Evolutionary conservation across 2,888 invertebrate genomes (phyloP).

Genomic region (Ecliptopera silaceata): DNA sequence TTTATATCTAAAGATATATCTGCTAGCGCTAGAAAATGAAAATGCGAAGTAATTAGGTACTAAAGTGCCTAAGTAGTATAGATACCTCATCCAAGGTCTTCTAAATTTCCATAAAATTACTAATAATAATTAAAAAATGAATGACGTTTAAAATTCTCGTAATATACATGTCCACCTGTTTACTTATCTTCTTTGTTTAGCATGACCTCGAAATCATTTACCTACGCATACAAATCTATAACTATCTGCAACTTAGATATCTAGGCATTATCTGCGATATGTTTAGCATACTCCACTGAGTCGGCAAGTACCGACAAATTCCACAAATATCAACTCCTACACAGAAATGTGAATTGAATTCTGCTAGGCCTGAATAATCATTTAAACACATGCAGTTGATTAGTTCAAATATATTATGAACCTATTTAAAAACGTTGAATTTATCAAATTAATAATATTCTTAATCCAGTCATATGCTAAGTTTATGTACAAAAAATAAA

Average conservation of each 20-base stretch:
- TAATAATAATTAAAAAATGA: neutral
- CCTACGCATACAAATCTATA: constrained; percentile 8
- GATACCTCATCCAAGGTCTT: neutral
- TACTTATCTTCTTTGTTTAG: neutral
- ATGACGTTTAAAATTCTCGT: neutral
- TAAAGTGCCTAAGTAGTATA: too few relatives aligned
- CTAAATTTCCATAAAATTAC: too few relatives aligned
- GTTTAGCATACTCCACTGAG: constrained; percentile 37
- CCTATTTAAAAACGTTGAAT: too few relatives aligned
- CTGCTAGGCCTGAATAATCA: neutral
- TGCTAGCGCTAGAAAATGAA: neutral
- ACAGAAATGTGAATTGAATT: constrained; percentile 19
- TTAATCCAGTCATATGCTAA: too few relatives aligned
- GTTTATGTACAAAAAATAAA: neutral
- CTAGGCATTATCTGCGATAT: constrained; percentile 26
- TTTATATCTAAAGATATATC: neutral
- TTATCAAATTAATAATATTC: too few relatives aligned
- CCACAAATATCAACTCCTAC: constrained; percentile 40
- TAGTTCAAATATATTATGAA: neutral
- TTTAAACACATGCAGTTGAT: neutral
- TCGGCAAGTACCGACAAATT: constrained; percentile 32
- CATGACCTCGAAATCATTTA: constrained; percentile 10
- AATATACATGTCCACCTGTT: neutral
- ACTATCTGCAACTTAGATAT: constrained; percentile 11
- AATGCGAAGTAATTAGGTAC: neutral